These are phyloP conservation scores for Gnathonemus longibarbis DNA, from an alignment of 2,113 vertebrate species.

Conservation along the genomic window DNA sequence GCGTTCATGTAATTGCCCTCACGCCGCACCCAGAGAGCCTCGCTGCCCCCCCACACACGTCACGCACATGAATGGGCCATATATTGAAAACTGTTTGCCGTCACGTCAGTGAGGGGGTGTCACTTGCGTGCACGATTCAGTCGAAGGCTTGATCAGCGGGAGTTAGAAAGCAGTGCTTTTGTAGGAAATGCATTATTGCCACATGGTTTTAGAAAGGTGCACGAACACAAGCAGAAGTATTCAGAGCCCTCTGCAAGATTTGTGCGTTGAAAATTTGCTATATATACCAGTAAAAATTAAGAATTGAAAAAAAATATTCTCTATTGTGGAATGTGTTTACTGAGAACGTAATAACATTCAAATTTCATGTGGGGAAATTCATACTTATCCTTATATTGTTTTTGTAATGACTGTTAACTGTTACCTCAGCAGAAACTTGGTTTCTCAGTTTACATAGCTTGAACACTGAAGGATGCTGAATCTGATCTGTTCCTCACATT, in stretches of 20 bases:
- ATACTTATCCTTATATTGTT: neutral
- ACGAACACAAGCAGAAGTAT: neutral
- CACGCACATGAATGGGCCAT: neutral
- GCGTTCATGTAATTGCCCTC: neutral
- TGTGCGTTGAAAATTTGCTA: neutral
- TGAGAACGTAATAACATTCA: neutral
- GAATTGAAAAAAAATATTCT: neutral
- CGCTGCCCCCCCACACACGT: neutral
- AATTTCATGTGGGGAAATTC: neutral
- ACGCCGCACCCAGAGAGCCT: neutral
- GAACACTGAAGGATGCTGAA: neutral
- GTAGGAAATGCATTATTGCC: neutral
- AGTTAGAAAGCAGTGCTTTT: neutral
- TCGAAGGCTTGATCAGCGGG: neutral
- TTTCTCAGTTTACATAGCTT: neutral
- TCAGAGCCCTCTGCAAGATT: neutral
- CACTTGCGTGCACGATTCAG: neutral
- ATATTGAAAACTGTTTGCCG: neutral
- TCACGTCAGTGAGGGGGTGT: neutral
- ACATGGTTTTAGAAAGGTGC: neutral
- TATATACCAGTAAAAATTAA: neutral
- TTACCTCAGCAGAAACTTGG: neutral
- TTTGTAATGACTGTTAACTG: neutral
- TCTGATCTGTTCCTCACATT: neutral
- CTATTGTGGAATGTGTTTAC: neutral